Evolutionary conservation across 2,888 invertebrate species (phyloP).

Genomic region (Melangyna quadrimaculata): DNA sequence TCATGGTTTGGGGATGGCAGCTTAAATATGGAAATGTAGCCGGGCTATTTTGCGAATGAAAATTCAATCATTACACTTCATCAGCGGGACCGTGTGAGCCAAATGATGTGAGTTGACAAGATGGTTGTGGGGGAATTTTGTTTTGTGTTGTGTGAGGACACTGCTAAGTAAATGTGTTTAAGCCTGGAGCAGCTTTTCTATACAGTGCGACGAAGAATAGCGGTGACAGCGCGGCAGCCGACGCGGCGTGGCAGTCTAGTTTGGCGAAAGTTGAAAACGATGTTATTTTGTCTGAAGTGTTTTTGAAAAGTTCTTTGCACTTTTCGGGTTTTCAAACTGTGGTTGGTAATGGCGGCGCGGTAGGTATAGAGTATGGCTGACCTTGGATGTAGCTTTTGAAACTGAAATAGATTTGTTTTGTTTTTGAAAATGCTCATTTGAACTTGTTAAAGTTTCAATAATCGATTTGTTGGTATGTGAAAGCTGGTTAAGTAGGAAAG

Average conservation of each 20-base stretch:
- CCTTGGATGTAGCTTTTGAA: background rate
- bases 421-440: background rate
- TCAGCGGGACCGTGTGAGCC: conserved; percentile 63
- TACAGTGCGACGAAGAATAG: background rate
- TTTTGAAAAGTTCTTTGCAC: conserved; percentile 27
- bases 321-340: background rate
- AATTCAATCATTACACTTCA: conserved; percentile 72
- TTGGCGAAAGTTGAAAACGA: conserved; percentile 42
- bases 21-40: conserved; percentile 71
- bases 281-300: conserved; percentile 38
- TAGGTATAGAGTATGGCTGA: background rate
- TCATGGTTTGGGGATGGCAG: conserved; percentile 33
- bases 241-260: background rate
- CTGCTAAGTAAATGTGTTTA: background rate
- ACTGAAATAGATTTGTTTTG: too few species aligned
- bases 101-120: conserved; percentile 55
- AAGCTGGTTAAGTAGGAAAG: too few species aligned
- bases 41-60: conserved; percentile 70
- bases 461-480: background rate
- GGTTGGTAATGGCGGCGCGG: background rate
- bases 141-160: conserved; percentile 5
- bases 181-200: conserved; percentile 35
- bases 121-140: background rate
- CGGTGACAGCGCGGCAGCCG: background rate
- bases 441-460: background rate